Evolutionary conservation across 2,797 vertebrate genomes (phyloP).

Genomic region (Enteromius paludinosus): DNA sequence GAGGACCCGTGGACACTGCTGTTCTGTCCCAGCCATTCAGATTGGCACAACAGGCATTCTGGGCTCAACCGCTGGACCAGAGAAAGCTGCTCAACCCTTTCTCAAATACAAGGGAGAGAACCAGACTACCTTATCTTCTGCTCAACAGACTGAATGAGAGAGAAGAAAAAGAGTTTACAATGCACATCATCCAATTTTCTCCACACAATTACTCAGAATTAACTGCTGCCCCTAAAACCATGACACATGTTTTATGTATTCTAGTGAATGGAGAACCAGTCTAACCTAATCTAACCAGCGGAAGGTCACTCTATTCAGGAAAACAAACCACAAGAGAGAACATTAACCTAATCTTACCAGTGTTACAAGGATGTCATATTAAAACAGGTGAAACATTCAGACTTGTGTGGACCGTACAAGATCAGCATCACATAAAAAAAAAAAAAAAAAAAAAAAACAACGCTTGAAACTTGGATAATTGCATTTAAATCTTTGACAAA

Average conservation of each 20-base stretch:
- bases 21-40: constrained; percentile 60
- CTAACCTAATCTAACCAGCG: constrained; percentile 9
- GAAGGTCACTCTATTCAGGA: not conserved
- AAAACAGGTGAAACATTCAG: not conserved
- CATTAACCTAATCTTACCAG: not conserved
- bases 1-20: constrained; percentile 60
- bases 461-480: constrained; percentile 34
- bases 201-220: constrained; percentile 25
- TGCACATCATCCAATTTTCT: constrained; percentile 24
- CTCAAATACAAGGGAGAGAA: constrained; percentile 61
- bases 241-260: not conserved
- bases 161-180: constrained; percentile 52
- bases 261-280: constrained; percentile 3
- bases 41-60: constrained; percentile 57
- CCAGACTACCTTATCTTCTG: constrained; percentile 54
- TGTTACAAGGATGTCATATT: constrained; percentile 2
- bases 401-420: constrained; percentile 35
- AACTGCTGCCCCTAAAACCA: constrained; percentile 24
- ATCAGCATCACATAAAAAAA: constrained; percentile 3
- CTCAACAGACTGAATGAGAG: constrained; percentile 29
- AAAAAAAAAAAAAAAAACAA: not conserved
- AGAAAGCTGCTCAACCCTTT: constrained; percentile 85
- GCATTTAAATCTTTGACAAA: constrained; percentile 32
- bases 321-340: constrained; percentile 13
- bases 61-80: constrained; percentile 57